Percentiles rank a stretch among this genome's conserved stretches.
Evolutionary conservation across 2,888 invertebrate genomes (phyloP).

Genomic region (Drosophila lutescens): DNA sequence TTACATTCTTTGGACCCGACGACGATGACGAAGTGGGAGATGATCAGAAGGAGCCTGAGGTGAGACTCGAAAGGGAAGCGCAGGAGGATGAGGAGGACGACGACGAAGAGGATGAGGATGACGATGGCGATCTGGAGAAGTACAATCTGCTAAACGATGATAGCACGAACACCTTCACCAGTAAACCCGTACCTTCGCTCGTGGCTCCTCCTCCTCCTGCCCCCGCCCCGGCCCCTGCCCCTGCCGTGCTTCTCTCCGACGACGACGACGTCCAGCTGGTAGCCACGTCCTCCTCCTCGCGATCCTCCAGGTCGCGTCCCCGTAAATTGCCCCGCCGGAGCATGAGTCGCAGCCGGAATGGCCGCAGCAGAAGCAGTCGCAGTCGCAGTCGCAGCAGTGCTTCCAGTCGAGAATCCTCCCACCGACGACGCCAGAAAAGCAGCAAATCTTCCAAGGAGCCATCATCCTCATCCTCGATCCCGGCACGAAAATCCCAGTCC

Average conservation of each 20-base stretch:
- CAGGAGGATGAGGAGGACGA: background rate
- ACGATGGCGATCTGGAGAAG: constrained; percentile 61
- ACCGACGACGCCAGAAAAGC: constrained; percentile 37
- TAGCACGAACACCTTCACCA: constrained; percentile 66
- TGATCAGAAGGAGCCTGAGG: background rate
- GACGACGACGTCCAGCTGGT: constrained; percentile 79
- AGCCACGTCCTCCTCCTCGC: constrained; percentile 20
- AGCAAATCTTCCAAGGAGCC: constrained; percentile 42
- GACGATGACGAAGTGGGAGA: constrained; percentile 30
- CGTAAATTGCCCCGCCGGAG: constrained; percentile 49
- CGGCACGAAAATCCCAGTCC: constrained; percentile 39
- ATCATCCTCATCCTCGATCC: background rate
- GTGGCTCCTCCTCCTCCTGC: constrained; percentile 21
- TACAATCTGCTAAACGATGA: constrained; percentile 68
- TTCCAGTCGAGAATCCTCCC: constrained; percentile 43
- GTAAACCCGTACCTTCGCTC: constrained; percentile 34
- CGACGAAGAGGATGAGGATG: constrained; percentile 41
- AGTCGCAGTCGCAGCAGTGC: constrained; percentile 63
- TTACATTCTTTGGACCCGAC: constrained; percentile 82
- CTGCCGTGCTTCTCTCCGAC: constrained; percentile 68
- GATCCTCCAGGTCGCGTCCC: constrained; percentile 35
- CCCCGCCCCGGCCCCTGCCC: too few relatives aligned
- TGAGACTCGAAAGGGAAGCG: background rate
- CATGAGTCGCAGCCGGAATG: constrained; percentile 57
- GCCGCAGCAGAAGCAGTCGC: constrained; percentile 49